A percentile compares a stretch with the other conserved stretches of the same genome.
These are phyloP conservation scores for Siphamia tubifer DNA, from an alignment of 2,113 vertebrate genomes.

Conservation along the genomic window DNA sequence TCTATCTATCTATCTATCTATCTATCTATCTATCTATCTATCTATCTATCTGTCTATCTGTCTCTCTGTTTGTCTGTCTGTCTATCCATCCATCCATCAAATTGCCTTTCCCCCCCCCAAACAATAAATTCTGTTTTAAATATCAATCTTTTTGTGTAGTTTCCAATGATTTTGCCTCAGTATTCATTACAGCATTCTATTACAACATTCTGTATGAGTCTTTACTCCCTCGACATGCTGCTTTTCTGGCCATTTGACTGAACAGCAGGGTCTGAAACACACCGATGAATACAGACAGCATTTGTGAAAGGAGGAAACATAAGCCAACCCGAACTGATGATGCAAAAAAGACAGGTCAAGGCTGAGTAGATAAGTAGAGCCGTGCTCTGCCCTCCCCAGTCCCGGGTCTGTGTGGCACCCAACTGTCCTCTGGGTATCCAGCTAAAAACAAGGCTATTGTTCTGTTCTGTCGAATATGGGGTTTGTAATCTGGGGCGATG, in stretches of 20 bases:
- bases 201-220: background rate
- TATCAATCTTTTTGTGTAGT: background rate
- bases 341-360: background rate
- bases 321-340: background rate
- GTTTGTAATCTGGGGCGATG: conserved; percentile 46
- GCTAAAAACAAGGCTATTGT: conserved; percentile 46
- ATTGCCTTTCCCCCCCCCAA: too few relatives aligned
- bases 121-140: too few relatives aligned
- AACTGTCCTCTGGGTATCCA: conserved; percentile 18
- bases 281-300: background rate
- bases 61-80: too few relatives aligned
- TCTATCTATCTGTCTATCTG: too few relatives aligned
- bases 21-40: too few relatives aligned
- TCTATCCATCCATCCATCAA: too few relatives aligned
- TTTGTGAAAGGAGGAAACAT: background rate
- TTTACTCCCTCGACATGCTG: background rate
- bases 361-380: background rate
- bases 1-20: too few relatives aligned
- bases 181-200: background rate
- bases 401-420: conserved; percentile 18
- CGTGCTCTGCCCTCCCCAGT: background rate
- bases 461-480: conserved; percentile 36
- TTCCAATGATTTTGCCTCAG: background rate
- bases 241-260: background rate
- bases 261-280: background rate